phyloP scores from a whole-genome alignment of 2,113 vertebrate species.

The Salvator merianae region DNA sequence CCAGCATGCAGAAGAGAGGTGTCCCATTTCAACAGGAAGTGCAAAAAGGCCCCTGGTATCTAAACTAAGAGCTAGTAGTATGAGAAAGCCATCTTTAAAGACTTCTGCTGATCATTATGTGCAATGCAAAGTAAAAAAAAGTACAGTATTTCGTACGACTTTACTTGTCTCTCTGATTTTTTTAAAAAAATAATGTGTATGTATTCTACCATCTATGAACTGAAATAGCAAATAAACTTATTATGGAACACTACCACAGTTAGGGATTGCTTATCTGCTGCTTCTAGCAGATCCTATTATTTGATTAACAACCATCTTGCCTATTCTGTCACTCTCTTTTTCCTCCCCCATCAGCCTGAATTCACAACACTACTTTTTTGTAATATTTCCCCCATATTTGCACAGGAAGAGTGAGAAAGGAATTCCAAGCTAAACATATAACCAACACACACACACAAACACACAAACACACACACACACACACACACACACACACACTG shows the following conservation, averaged over 20 bases:
- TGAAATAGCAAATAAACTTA: slow-evolving; percentile 35
- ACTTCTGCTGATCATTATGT: background rate
- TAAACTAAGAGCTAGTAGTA: too few species aligned
- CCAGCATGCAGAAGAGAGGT: too few species aligned
- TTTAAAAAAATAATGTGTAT: background rate
- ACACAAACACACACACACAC: too few species aligned
- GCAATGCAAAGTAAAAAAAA: slow-evolving; percentile 2
- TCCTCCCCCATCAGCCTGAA: background rate
- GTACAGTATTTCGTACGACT: background rate
- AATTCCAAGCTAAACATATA: background rate
- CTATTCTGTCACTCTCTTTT: slow-evolving; percentile 23
- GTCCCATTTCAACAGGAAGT: too few species aligned
- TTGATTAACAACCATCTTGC: slow-evolving; percentile 48
- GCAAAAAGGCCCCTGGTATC: too few species aligned
- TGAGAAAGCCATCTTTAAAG: background rate
- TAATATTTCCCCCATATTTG: background rate
- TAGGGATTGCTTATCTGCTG: slow-evolving; percentile 51
- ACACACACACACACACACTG: too few species aligned
- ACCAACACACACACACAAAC: background rate
- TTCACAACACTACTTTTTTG: background rate
- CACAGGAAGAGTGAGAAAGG: background rate
- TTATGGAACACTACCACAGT: slow-evolving; percentile 28
- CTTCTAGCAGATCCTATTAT: slow-evolving; percentile 57
- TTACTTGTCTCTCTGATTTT: slow-evolving; percentile 17
- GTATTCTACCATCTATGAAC: slow-evolving; percentile 8